Conservation (phyloP, 2,797 vertebrate genomes). For the Danio jaintianensis region DNA sequence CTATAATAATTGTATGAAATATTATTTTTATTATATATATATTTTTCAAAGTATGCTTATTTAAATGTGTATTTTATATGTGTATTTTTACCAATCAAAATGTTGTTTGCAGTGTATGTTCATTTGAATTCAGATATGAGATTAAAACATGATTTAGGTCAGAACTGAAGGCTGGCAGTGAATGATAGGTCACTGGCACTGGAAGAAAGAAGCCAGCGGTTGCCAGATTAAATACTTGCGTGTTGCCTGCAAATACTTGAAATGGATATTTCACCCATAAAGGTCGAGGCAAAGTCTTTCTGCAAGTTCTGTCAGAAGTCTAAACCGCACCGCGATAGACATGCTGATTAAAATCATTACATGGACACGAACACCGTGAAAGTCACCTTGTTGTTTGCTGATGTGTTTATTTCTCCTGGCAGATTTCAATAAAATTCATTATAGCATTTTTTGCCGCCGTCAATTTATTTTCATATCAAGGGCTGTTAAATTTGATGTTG, state of each 20-base stretch:
- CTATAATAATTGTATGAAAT: too few relatives aligned
- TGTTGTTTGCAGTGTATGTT: not conserved
- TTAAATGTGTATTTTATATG: too few relatives aligned
- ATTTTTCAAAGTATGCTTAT: too few relatives aligned
- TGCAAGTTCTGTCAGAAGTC: not conserved
- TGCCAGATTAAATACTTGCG: conserved; percentile 40
- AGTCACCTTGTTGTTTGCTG: conserved; percentile 38
- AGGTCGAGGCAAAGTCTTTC: not conserved
- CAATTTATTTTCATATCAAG: conserved; percentile 25
- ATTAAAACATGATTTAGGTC: conserved; percentile 28
- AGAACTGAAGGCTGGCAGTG: conserved; percentile 36
- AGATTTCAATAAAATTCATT: conserved; percentile 31
- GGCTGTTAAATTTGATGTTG: conserved; percentile 43
- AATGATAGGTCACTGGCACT: conserved; percentile 17
- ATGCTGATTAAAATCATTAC: conserved; percentile 24
- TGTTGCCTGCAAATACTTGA: conserved; percentile 9
- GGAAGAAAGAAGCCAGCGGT: conserved; percentile 29
- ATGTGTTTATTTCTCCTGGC: conserved; percentile 39
- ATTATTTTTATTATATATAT: too few relatives aligned
- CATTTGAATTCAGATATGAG: conserved; percentile 15
- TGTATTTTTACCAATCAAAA: not conserved
- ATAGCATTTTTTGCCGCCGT: conserved; percentile 6
- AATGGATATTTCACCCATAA: conserved; percentile 2
- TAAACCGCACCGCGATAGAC: not conserved
- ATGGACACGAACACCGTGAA: conserved; percentile 8